phyloP scores from a whole-genome alignment of 2,113 vertebrate genomes.

The Lycaon pictus region DNA sequence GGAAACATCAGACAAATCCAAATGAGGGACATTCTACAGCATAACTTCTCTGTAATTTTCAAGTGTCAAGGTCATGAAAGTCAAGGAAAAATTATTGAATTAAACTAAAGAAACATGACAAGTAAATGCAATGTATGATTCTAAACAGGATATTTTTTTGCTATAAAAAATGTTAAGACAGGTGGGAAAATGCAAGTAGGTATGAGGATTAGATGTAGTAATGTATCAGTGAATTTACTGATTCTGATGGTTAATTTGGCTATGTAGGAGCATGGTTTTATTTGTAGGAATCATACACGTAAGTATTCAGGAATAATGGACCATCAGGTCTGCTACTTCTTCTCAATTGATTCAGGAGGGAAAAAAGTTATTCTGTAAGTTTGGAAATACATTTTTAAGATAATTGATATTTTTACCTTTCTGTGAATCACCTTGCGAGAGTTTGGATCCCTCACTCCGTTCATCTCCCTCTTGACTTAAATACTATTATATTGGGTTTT shows the following conservation, averaged over 20 bases:
- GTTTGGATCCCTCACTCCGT: neutral
- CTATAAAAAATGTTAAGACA: neutral
- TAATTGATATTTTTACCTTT: neutral
- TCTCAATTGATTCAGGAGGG: neutral
- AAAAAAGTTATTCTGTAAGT: neutral
- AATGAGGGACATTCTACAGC: neutral
- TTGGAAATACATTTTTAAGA: conserved; percentile 11
- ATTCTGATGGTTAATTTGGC: neutral
- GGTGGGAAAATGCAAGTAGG: neutral
- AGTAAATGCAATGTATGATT: neutral
- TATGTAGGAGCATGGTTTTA: neutral
- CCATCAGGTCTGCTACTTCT: neutral
- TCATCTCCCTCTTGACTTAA: neutral
- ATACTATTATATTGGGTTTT: neutral
- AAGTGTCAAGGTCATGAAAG: conserved; percentile 6
- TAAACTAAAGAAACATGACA: neutral
- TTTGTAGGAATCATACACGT: neutral
- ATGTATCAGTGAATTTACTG: neutral
- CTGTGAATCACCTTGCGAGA: neutral
- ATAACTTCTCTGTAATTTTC: neutral
- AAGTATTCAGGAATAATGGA: neutral
- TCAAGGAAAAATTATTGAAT: neutral
- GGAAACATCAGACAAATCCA: neutral
- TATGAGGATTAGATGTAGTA: neutral
- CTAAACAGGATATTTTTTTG: conserved; percentile 12